Evolutionary conservation across 2,888 invertebrate genomes (phyloP), one percentile per base, ranked within the genome.

Genomic region (Limnephilus marmoratus): DNA sequence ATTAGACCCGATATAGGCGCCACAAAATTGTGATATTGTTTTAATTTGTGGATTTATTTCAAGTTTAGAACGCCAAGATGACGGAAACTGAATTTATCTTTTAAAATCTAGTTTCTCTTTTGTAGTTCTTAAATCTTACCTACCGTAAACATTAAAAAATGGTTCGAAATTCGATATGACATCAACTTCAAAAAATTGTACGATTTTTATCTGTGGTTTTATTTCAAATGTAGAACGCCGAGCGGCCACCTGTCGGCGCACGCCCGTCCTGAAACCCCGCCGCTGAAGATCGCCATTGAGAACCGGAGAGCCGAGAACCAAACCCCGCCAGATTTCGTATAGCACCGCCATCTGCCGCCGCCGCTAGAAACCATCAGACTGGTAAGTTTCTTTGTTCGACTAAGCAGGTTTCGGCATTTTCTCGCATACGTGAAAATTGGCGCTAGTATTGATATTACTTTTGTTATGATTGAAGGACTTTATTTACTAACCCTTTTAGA

Each of bases 171-270:
- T 68, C 24, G 24, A 68, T 24, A n/a, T 68, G 68, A 7, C 68
- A 24, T 7, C 1, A 68, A 4, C 24, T 7, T 18, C 18, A 18
- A 68, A 68, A 68, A 68, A n/a, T 9, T 68, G 68, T 24, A n/a
- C 24, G 7, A 68, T 68, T n/a, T 68, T 68, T 68, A 68, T 68
- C 68, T 68, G 24, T 68, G 68, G 9, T 24, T 24, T 68, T 68
- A 68, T 68, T 68, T 68, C 24, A 68, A 24, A n/a, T 68, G 2
- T 45, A 93, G 93, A 80, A 92, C 92, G 11, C 89, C 88, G 24
- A 93, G 93, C 45, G 92, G 93, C 68, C 93, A 92, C 41, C 81
- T 93, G 53, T 82, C 90, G 45, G 85, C 92, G 9, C 90, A 90
- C 12, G 85, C 89, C n/a, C 87, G 83, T 81, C 90, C 89, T 11